A percentile compares a stretch with the other conserved stretches of the same genome.
These are phyloP conservation scores for Ictalurus punctatus DNA, from an alignment of 2,113 vertebrate genomes.

Conservation along the genomic window DNA sequence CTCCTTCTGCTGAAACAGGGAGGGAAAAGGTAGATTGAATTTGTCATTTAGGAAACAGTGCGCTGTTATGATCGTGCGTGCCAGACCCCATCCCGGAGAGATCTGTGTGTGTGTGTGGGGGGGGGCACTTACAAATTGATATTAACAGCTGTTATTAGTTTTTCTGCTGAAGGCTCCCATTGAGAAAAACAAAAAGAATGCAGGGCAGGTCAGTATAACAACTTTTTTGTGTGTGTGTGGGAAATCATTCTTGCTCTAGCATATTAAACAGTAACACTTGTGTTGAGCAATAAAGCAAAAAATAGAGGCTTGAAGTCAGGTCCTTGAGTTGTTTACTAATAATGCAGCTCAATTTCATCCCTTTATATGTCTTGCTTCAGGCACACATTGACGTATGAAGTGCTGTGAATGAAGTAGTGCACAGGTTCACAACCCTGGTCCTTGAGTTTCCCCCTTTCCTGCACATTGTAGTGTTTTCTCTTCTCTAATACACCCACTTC, in stretches of 20 bases:
- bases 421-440: background rate
- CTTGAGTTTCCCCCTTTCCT: background rate
- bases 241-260: background rate
- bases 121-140: constrained; percentile 6
- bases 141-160: background rate
- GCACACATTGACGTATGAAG: background rate
- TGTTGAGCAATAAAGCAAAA: background rate
- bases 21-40: constrained; percentile 25
- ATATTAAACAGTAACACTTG: background rate
- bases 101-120: too few species aligned
- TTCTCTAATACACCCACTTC: background rate
- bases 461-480: background rate
- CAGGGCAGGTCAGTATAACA: background rate
- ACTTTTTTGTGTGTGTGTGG: background rate
- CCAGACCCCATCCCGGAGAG: background rate
- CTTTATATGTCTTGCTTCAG: background rate
- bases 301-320: background rate
- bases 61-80: background rate
- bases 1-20: background rate
- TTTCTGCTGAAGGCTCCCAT: background rate
- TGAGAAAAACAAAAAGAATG: background rate
- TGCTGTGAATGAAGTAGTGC: background rate
- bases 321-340: background rate
- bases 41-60: constrained; percentile 26
- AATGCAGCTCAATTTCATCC: background rate